Evolutionary conservation across 2,113 vertebrate genomes (phyloP).

Genomic region (Athene cunicularia): DNA sequence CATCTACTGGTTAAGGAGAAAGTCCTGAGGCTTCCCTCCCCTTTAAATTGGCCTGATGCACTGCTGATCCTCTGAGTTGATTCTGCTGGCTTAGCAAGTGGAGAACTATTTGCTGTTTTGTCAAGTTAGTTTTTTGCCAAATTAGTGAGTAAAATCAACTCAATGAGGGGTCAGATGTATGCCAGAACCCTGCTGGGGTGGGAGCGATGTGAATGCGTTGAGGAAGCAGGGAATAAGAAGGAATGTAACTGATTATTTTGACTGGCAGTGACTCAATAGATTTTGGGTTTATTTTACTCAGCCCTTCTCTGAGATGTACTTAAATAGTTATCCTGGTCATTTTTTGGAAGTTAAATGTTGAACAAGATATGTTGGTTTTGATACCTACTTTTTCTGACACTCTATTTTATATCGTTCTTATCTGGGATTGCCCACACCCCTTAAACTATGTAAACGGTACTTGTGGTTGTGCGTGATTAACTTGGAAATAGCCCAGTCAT

Average conservation of each 20-base stretch:
- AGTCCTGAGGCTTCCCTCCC: neutral
- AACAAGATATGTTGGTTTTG: neutral
- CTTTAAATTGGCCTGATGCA: neutral
- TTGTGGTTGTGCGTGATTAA: neutral
- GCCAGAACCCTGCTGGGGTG: neutral
- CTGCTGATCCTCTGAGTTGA: neutral
- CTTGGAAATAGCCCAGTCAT: neutral
- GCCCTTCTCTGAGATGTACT: neutral
- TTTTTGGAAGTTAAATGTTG: neutral
- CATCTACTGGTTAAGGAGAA: neutral
- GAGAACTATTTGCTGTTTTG: neutral
- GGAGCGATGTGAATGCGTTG: neutral
- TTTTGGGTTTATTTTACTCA: neutral
- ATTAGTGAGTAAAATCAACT: neutral
- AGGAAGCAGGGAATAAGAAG: neutral
- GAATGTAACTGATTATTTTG: neutral
- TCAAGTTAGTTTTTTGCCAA: neutral
- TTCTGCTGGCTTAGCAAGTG: neutral
- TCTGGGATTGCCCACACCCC: neutral
- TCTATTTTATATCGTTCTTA: neutral
- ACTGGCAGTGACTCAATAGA: neutral
- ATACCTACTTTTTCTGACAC: neutral
- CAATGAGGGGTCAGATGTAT: neutral
- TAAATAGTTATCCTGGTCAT: neutral
- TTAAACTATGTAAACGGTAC: neutral